Evolutionary conservation across 2,888 invertebrate species (phyloP).

Genomic region (Ophion costatus): DNA sequence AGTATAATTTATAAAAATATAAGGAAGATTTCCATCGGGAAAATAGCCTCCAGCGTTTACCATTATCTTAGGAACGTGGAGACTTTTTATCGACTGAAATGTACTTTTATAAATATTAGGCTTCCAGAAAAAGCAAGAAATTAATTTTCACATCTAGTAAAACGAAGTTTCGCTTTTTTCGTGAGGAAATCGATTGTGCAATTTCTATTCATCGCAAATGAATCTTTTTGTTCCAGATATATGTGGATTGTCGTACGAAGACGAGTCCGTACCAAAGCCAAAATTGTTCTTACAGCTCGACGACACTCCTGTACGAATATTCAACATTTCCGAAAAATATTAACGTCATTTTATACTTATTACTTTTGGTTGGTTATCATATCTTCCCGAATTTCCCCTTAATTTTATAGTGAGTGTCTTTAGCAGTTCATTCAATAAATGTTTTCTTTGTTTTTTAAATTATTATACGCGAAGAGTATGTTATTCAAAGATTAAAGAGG

Average conservation of each 20-base stretch:
- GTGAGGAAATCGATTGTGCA: background rate
- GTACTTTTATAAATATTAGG: background rate
- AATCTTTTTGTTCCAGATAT: slow-evolving; percentile 50
- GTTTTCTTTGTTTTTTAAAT: too few relatives aligned
- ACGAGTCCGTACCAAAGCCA: slow-evolving; percentile 70
- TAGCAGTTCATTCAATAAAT: too few relatives aligned
- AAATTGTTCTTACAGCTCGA: slow-evolving; percentile 71
- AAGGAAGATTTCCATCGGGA: too few relatives aligned
- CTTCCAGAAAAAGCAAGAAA: background rate
- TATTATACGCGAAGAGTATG: too few relatives aligned
- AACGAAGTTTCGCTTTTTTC: background rate
- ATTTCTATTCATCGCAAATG: background rate
- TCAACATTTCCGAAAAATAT: slow-evolving; percentile 73
- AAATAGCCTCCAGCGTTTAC: too few relatives aligned
- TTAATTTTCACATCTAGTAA: background rate
- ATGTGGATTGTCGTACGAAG: slow-evolving; percentile 72
- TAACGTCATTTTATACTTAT: slow-evolving; percentile 24
- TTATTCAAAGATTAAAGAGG: too few relatives aligned
- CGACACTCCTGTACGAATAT: slow-evolving; percentile 75
- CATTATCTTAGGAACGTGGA: too few relatives aligned
- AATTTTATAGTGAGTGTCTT: too few relatives aligned
- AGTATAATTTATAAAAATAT: too few relatives aligned
- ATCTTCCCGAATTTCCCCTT: background rate
- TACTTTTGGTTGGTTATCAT: slow-evolving; percentile 3
- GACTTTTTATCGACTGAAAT: background rate